phyloP scores from a whole-genome alignment of 2,888 invertebrate genomes.

The Athalia circularis region DNA sequence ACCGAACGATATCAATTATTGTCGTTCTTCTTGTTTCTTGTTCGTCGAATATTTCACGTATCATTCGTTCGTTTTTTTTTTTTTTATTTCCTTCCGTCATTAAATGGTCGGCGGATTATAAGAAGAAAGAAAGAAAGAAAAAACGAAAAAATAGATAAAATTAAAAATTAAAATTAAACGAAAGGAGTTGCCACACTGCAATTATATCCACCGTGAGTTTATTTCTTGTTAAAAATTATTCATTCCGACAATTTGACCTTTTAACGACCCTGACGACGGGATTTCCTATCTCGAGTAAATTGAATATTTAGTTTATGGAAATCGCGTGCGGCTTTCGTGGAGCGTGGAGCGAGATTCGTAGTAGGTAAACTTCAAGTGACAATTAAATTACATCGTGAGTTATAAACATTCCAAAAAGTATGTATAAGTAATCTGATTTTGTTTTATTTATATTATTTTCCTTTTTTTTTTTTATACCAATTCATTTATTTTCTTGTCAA shows the following conservation, averaged over 20 bases:
- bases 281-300: constrained; percentile 28
- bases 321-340: background rate
- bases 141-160: no score
- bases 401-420: background rate
- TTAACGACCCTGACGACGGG: background rate
- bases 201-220: background rate
- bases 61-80: background rate
- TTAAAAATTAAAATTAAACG: no score
- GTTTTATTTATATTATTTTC: background rate
- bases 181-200: background rate
- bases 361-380: constrained; percentile 7
- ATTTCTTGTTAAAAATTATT: background rate
- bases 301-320: constrained; percentile 20
- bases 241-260: constrained; percentile 10
- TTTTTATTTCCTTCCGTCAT: no score
- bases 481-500: constrained; percentile 30
- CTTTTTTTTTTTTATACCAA: constrained; percentile 16
- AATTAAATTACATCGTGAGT: constrained; percentile 23
- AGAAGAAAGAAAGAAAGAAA: no score
- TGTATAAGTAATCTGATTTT: background rate
- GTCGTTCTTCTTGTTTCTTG: no score
- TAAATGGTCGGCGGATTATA: no score
- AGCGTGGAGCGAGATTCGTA: no score
- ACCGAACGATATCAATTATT: no score
- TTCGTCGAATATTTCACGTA: no score